Conservation (phyloP, 2,113 vertebrate species). For the Tragelaphus buxtoni region DNA sequence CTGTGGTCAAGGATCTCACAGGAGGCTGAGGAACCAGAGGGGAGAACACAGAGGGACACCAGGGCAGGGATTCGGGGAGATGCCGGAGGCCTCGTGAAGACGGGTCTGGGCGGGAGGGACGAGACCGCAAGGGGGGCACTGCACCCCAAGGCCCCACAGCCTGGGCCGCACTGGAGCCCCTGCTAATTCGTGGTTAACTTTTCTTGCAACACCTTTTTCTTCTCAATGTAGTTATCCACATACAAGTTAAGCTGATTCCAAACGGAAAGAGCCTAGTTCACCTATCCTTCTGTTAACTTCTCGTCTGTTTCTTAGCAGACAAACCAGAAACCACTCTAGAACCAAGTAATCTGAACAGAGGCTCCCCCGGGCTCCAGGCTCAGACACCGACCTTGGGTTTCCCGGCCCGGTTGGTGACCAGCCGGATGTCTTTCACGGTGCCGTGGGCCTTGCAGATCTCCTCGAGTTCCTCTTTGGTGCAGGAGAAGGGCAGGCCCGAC, state of each 20-base stretch:
- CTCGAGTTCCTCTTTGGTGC: slow-evolving; percentile 91
- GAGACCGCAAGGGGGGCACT: too few species aligned
- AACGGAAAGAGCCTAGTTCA: neutral
- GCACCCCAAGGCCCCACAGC: neutral
- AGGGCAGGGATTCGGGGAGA: neutral
- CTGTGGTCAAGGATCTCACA: too few species aligned
- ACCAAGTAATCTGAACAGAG: neutral
- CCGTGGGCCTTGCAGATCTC: slow-evolving; percentile 90
- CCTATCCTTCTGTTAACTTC: neutral
- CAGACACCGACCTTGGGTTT: slow-evolving; percentile 90
- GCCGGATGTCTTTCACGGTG: slow-evolving; percentile 88
- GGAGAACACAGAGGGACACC: accelerated
- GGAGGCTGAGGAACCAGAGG: accelerated
- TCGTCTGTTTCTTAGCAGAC: neutral
- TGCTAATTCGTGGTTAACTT: accelerated
- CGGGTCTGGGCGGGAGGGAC: too few species aligned
- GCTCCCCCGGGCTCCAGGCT: accelerated
- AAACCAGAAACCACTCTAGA: neutral
- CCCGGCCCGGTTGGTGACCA: slow-evolving; percentile 96
- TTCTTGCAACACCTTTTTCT: neutral
- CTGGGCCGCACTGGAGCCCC: neutral
- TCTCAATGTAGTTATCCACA: neutral
- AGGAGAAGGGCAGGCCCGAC: slow-evolving; percentile 93
- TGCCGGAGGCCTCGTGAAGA: neutral
- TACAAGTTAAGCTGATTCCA: neutral